Evolutionary conservation across 2,888 invertebrate genomes (phyloP), one percentile per base, ranked within the genome.

Genomic region (Chymomyza caudatula): DNA sequence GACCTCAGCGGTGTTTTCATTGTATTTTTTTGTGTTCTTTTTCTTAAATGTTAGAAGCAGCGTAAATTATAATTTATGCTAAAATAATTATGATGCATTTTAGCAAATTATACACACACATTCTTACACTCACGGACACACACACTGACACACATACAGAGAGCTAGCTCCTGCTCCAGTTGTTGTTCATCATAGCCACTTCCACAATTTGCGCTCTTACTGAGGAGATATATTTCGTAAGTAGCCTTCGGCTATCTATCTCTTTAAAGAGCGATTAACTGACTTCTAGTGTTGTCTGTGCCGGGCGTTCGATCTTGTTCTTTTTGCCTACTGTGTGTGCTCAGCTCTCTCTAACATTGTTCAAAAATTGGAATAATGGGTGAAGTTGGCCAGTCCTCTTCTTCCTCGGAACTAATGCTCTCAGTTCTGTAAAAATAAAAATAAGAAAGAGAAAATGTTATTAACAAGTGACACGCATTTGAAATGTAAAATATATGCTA

Each of bases 331-430:
- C 69, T 75, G 47, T 43, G 25, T 63, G 19, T 15, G 53, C n/a
- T 60, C 42, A 22, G 29, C 67, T 15, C 73, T 71, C 71, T 87
- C 84, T 90, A 90, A 89, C 90, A 91, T 85, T 90, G 89, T 83
- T 91, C 91, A 84, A 90, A 90, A 85, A 93, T 92, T 53, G 93
- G 93, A 77, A 93, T 91, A 17, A 93, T 92, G 65, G 93, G 92
- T 86, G 93, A 93, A 73, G 93, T 92, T 66, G 93, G 93, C 93
- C 93, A 93, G 86, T 93, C 93, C 57, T 92, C 92, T 76, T 91
- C 91, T 80, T 91, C 91, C 82, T 92, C 91, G 57, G 91, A 91
- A 87, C 92, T 92, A 69, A 92, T 92, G 86, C 93, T 93, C 90
- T 93, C 93, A 76, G 92, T 92, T 91, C 94, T 93, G 78, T 51